Conservation (phyloP, 2,113 vertebrate genomes). For the Falco punctatus region DNA sequence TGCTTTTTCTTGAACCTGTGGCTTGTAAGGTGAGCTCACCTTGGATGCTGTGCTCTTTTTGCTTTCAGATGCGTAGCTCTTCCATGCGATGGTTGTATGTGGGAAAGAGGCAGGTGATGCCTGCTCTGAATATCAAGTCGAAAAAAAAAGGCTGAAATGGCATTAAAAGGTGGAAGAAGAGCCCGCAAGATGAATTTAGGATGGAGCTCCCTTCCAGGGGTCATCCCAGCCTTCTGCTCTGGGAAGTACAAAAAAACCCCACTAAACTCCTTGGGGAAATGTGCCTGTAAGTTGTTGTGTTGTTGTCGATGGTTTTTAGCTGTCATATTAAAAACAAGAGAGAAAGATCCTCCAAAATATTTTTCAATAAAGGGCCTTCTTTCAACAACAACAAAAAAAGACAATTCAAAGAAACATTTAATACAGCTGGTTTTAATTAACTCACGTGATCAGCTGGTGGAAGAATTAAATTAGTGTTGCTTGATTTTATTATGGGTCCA, state of each 20-base stretch:
- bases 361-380: neutral
- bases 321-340: neutral
- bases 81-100: neutral
- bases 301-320: neutral
- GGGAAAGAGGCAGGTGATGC: neutral
- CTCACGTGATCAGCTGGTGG: slow-evolving; percentile 10
- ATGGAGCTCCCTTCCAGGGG: neutral
- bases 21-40: neutral
- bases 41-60: neutral
- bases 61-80: neutral
- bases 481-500: neutral
- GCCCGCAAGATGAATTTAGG: neutral
- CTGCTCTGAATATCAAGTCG: neutral
- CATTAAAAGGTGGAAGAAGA: neutral
- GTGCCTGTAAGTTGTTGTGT: neutral
- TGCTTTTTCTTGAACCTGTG: neutral
- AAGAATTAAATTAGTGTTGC: slow-evolving; percentile 46
- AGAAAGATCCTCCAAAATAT: neutral
- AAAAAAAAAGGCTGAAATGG: neutral
- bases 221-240: neutral
- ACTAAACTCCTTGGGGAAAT: neutral
- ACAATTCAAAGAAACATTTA: slow-evolving; percentile 7
- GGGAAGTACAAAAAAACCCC: neutral
- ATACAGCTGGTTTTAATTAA: slow-evolving; percentile 13
- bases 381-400: neutral